A percentile compares a stretch with the other conserved stretches of the same genome.
Conservation (phyloP, 1,140 invertebrate species). For the Listronotus oregonensis region DNA sequence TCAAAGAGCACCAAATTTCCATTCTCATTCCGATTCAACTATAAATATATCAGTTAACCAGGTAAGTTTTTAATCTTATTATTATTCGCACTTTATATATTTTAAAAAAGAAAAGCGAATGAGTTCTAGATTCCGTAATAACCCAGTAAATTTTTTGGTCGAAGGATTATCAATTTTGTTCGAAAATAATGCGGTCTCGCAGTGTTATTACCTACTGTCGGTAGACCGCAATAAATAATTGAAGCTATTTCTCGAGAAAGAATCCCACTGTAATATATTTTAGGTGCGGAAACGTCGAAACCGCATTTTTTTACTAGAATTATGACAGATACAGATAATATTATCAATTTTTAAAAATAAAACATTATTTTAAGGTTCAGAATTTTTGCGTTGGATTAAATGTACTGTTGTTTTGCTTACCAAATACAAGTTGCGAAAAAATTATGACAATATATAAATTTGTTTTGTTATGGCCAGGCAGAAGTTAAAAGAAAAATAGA, state of each 20-base stretch:
- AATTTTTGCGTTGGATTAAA: slow-evolving; percentile 1
- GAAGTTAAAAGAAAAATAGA: too few species aligned
- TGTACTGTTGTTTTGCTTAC: too few species aligned
- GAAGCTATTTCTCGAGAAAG: slow-evolving; percentile 28
- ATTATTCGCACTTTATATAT: neutral
- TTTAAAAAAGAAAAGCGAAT: neutral
- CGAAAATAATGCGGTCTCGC: slow-evolving; percentile 28
- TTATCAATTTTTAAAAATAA: neutral
- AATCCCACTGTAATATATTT: slow-evolving; percentile 30
- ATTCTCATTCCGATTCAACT: too few species aligned
- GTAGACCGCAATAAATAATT: slow-evolving; percentile 33
- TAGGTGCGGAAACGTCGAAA: slow-evolving; percentile 29
- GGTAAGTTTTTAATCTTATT: neutral
- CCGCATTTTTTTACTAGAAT: slow-evolving; percentile 26
- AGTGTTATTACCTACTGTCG: slow-evolving; percentile 26
- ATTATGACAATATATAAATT: too few species aligned
- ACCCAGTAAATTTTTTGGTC: slow-evolving; percentile 14
- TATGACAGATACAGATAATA: slow-evolving; percentile 21
- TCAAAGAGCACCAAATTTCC: too few species aligned
- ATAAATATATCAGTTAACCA: too few species aligned
- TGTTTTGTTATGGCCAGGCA: too few species aligned
- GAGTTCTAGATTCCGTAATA: neutral
- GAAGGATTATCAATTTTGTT: slow-evolving; percentile 24
- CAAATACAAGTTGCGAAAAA: too few species aligned
- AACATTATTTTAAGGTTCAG: neutral